Evolutionary conservation across 2,888 invertebrate genomes (phyloP), one percentile per base, ranked within the genome.

Genomic region (Bellardia pandia): DNA sequence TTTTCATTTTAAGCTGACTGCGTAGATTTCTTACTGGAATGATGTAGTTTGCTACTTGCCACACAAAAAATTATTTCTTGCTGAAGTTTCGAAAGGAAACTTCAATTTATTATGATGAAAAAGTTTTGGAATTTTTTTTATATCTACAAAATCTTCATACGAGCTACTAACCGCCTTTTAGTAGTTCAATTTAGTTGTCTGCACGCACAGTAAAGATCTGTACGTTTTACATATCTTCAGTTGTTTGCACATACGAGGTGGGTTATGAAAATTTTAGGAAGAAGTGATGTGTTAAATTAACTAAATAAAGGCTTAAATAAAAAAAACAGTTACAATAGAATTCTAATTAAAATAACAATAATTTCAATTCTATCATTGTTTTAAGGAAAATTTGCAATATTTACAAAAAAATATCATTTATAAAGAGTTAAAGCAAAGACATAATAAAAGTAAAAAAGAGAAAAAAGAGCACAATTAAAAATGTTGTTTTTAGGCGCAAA

Each of bases 401-500:
- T 11, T 9, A 74, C 30, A 14, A 14, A 53, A 40, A 40, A 9
- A n/a, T 45, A 58, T 30, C 8, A 14, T 51, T 40, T 53, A 23
- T 30, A 42, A 64, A 66, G 53, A 23, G 48, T 45, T 68, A 78
- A 51, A 48, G 5, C 16, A 14, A 9, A 62, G 42, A 45, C 11
- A 37, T 23, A 30, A 64, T 53, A 64, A 45, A 68, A 60, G 23
- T 13, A 13, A 33, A 48, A 48, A 2, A 1, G 8, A 51, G 23
- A 23, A 23, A 23, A 14, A 74, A 16, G 9, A 45, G 9, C 58
- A 72, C 77, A 78, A 78, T 66, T 78, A 84, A 78, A 71, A n/a
- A n/a, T 71, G 42, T 33, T 58, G 23, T 71, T 53, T 51, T 56
- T 62, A 74, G 56, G 66, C 56, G 56, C 56, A 66, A 66, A 74